Percentiles rank a stretch among this genome's conserved stretches.
phyloP scores from a whole-genome alignment of 2,888 invertebrate species.

The Lottia gigantea region DNA sequence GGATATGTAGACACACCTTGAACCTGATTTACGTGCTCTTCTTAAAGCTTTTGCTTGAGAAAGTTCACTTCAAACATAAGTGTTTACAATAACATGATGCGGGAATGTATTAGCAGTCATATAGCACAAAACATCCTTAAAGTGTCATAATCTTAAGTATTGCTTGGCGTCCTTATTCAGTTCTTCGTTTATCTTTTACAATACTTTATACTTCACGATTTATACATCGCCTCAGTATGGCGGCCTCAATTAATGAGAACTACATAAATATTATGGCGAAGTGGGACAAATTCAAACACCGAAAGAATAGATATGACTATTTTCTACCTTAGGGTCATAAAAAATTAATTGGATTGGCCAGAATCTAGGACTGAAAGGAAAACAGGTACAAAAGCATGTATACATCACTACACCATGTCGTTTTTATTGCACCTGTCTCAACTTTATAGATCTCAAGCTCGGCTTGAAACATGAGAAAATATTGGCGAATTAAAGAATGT shows the following conservation, averaged over 20 bases:
- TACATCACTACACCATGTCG: no score
- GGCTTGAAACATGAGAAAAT: no score
- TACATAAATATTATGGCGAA: neutral
- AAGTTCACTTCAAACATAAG: conserved; percentile 10
- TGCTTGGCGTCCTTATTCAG: conserved; percentile 8
- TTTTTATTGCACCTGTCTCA: no score
- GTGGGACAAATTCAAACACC: neutral
- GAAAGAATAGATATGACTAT: neutral
- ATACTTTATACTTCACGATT: neutral
- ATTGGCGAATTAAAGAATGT: no score
- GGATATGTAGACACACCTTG: neutral
- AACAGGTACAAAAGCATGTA: no score
- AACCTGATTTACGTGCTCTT: neutral
- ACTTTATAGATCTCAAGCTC: no score
- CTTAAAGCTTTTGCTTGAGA: conserved; percentile 2
- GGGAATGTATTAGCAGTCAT: neutral
- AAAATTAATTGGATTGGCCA: conserved; percentile 5
- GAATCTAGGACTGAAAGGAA: no score
- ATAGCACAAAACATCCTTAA: conserved; percentile 9
- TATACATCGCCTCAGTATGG: neutral
- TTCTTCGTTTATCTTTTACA: neutral
- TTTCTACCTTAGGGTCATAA: conserved; percentile 5
- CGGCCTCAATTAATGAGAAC: conserved; percentile 1
- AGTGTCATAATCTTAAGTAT: conserved; percentile 9
- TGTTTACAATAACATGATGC: conserved; percentile 11